phyloP scores from a whole-genome alignment of 2,113 vertebrate species.

The Copsychus sechellarum region DNA sequence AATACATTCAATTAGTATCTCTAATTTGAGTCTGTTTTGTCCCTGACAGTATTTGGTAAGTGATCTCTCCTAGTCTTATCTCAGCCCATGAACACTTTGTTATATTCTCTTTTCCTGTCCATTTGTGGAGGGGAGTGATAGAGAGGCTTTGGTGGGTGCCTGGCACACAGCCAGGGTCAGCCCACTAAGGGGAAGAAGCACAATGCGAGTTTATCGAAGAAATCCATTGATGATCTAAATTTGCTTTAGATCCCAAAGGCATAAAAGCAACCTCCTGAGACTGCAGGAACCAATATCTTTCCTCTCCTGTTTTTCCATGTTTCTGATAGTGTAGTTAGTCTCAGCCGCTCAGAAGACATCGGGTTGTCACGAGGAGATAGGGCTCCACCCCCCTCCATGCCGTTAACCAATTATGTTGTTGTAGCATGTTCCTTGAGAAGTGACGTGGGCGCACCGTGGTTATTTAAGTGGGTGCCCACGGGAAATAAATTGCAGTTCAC shows the following conservation, averaged over 20 bases:
- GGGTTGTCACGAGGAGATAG: too few species aligned
- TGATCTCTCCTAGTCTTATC: neutral
- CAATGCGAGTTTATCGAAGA: neutral
- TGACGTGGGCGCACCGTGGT: too few species aligned
- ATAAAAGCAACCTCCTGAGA: neutral
- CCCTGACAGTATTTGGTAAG: too few species aligned
- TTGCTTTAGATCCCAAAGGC: neutral
- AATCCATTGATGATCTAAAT: neutral
- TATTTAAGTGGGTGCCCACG: too few species aligned
- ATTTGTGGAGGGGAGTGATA: neutral
- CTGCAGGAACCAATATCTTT: neutral
- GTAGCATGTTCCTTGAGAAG: too few species aligned
- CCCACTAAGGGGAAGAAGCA: neutral
- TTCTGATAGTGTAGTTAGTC: too few species aligned
- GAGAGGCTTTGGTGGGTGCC: neutral
- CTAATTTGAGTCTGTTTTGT: neutral
- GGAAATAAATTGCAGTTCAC: too few species aligned
- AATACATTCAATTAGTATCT: neutral
- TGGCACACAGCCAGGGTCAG: neutral
- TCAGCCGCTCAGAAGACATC: too few species aligned
- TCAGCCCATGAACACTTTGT: neutral
- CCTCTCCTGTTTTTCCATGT: neutral
- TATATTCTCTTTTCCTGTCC: neutral
- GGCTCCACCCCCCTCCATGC: too few species aligned
- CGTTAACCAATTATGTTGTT: too few species aligned